These are phyloP conservation scores for Danaus plexippus DNA, from an alignment of 1,140 invertebrate species.

Conservation along the genomic window DNA sequence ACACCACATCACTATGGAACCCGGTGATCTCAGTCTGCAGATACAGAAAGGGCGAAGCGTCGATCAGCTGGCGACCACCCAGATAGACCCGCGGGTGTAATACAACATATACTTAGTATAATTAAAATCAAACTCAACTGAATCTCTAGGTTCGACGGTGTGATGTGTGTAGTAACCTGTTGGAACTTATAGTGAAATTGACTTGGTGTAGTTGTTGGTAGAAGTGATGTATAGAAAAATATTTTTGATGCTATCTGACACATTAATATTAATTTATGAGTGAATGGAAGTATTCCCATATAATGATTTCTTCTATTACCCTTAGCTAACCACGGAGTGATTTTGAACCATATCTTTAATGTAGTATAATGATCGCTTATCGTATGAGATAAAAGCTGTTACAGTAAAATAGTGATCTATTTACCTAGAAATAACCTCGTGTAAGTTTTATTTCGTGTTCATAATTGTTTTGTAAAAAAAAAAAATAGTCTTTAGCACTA, in stretches of 20 bases:
- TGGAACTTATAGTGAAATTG: conserved; percentile 25
- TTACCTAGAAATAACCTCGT: neutral
- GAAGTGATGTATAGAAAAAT: conserved; percentile 23
- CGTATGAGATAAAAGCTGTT: conserved; percentile 15
- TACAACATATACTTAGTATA: no score
- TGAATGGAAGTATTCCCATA: neutral
- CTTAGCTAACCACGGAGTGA: conserved; percentile 44
- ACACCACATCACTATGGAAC: conserved; percentile 65
- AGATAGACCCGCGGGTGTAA: conserved; percentile 41
- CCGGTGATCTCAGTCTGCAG: conserved; percentile 48
- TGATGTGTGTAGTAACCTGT: conserved; percentile 6
- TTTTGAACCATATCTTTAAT: conserved; percentile 58
- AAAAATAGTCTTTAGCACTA: conserved; percentile 13
- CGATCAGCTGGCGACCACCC: conserved; percentile 46
- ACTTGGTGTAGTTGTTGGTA: conserved; percentile 6
- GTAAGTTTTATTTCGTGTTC: conserved; percentile 28
- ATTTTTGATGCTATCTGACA: conserved; percentile 14
- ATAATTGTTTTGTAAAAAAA: conserved; percentile 18
- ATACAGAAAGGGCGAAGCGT: conserved; percentile 58
- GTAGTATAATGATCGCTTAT: conserved; percentile 29
- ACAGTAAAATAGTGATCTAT: neutral
- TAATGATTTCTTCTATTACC: conserved; percentile 33
- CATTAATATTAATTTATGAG: no score
- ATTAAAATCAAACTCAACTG: no score
- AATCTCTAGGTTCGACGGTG: neutral